phyloP scores from a whole-genome alignment of 2,113 vertebrate genomes.

The Gasterosteus nipponicus region DNA sequence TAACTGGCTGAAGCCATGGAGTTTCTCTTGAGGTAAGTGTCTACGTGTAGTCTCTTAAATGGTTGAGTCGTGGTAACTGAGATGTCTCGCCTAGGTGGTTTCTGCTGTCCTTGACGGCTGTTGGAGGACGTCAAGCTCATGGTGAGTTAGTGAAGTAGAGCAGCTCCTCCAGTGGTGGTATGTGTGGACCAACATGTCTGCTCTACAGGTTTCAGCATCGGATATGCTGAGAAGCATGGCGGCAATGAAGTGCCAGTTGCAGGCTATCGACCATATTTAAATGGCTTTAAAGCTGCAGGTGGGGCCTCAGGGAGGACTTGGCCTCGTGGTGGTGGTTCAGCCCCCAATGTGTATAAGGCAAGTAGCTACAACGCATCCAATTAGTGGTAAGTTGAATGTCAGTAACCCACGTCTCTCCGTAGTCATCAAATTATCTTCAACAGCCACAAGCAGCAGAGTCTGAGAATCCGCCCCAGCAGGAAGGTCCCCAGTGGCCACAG shows the following conservation, averaged over 20 bases:
- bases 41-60: background rate
- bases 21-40: slow-evolving; percentile 24
- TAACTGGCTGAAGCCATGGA: slow-evolving; percentile 21
- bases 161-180: too few relatives aligned
- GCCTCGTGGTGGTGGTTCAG: background rate
- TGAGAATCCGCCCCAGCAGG: background rate
- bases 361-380: background rate
- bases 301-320: background rate
- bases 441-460: background rate
- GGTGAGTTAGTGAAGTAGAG: slow-evolving; percentile 3
- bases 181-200: background rate
- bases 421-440: background rate
- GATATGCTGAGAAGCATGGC: background rate
- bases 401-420: background rate
- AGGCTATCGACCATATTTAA: background rate
- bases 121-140: slow-evolving; percentile 1
- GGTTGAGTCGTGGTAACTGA: background rate
- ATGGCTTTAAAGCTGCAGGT: background rate
- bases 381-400: background rate
- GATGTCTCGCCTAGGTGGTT: slow-evolving; percentile 19
- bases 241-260: background rate
- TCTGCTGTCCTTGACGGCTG: slow-evolving; percentile 30
- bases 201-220: background rate
- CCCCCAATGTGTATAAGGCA: background rate
- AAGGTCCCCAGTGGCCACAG: background rate